Evolutionary conservation across 2,113 vertebrate species (phyloP).

Genomic region (Lepisosteus oculatus): DNA sequence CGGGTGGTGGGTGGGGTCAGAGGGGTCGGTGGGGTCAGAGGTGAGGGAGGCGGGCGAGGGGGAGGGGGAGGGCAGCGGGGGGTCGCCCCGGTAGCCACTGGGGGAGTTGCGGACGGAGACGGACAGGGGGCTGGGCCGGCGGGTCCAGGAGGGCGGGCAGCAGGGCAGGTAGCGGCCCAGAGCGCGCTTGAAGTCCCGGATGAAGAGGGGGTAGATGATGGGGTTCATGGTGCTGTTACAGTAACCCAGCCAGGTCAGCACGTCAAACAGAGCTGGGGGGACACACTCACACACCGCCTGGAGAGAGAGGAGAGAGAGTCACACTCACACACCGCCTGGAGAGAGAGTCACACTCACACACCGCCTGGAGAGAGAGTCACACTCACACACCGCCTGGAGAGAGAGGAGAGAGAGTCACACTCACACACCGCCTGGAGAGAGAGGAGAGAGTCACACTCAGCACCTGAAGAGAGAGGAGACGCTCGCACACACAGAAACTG

Average conservation of each 20-base stretch:
- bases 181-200: slow-evolving; percentile 94
- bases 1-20: slow-evolving; percentile 26
- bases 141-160: slow-evolving; percentile 57
- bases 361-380: no score
- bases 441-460: slow-evolving; percentile 34
- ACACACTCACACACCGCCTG: slow-evolving; percentile 87
- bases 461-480: background rate
- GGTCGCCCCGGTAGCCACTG: slow-evolving; percentile 57
- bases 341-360: no score
- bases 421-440: background rate
- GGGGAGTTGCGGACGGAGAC: slow-evolving; percentile 83
- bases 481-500: no score
- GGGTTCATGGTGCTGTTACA: slow-evolving; percentile 98
- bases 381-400: no score
- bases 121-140: slow-evolving; percentile 69
- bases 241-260: slow-evolving; percentile 95
- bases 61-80: slow-evolving; percentile 60
- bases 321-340: no score
- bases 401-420: background rate
- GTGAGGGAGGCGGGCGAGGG: slow-evolving; percentile 54
- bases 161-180: slow-evolving; percentile 83
- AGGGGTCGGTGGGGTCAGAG: slow-evolving; percentile 11
- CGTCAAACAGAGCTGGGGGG: slow-evolving; percentile 76
- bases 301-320: background rate
- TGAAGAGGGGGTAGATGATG: slow-evolving; percentile 96